Evolutionary conservation across 2,113 vertebrate species (phyloP).

Genomic region (Sialia sialis): DNA sequence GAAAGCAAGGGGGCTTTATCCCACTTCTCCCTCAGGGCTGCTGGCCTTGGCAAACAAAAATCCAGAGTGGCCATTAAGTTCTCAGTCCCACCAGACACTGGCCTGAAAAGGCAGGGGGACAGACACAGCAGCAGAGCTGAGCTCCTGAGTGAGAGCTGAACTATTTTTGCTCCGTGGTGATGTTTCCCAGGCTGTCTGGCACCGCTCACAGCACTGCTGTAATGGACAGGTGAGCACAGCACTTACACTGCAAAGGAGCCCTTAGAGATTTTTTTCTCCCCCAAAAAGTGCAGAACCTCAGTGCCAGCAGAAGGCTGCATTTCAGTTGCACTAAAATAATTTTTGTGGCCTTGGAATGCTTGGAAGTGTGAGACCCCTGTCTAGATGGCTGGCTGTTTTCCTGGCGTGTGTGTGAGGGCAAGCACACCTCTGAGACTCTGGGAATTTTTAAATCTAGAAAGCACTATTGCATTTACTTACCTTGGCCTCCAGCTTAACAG

Average conservation of each 20-base stretch:
- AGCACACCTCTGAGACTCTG: neutral
- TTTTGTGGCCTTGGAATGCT: neutral
- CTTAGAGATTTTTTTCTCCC: neutral
- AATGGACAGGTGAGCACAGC: neutral
- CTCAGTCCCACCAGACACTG: neutral
- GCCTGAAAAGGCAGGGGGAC: neutral
- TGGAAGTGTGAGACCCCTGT: neutral
- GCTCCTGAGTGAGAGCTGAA: neutral
- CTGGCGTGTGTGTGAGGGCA: neutral
- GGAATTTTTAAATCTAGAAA: slow-evolving; percentile 5
- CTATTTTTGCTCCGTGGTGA: neutral
- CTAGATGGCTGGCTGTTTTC: neutral
- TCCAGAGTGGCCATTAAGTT: neutral
- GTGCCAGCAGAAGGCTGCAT: neutral
- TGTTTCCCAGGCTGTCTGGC: neutral
- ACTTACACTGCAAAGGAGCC: neutral
- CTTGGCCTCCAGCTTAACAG: slow-evolving; percentile 13
- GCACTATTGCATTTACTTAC: slow-evolving; percentile 11
- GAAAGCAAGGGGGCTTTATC: neutral
- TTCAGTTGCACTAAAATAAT: neutral
- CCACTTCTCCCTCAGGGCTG: neutral
- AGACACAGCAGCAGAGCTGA: neutral
- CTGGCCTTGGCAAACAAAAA: neutral
- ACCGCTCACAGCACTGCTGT: neutral
- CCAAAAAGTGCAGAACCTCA: neutral